Base-by-base conservation (phyloP, 2,113 vertebrate species). In the Pygoscelis adeliae region DNA sequence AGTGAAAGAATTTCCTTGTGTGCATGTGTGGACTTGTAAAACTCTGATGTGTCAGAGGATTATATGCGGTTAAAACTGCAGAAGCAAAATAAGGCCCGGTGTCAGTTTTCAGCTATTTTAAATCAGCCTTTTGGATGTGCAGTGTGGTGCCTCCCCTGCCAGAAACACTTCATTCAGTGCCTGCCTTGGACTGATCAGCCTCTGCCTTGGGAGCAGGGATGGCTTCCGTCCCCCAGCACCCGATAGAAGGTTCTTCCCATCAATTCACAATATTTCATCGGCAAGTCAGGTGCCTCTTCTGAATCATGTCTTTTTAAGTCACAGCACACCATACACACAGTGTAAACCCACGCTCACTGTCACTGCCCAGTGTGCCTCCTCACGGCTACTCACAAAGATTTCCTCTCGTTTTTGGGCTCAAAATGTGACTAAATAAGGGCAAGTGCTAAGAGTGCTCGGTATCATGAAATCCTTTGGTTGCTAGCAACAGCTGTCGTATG, bases 321-420 rank as follows among this genome's bases (percentile, higher is more conserved):
- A 7, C 0, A 1, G 26, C 46, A 20, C 36, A 23, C 21, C 14
- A 12, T n/a, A 3, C 0, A 4, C 38, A 3, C 19, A 2, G 53
- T 11, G 40, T n/a, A 21, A 44, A 22, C 25, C 38, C 14, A 18
- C 0, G 0, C n/a, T 42, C 56, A 2, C 27, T 5, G 1, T 6
- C 36, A 3, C 23, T 19, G 66, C 23, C 38, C 15, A 0, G 12
- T 2, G 20, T 3, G 4, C 3, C 17, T 34, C 22, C 62, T 34
- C 8, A 10, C 1, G 2, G 47, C 55, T 29, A 3, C 49, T 8
- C 40, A 3, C 23, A 14, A 7, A 10, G 19, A 7, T 7, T 8
- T 18, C 44, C 29, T 18, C 34, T 5, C 3, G 13, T 4, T 21
- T 47, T 29, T 44, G 40, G 36, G 29, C 32, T 87, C 72, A 44